Evolutionary conservation across 2,888 invertebrate species (phyloP), one percentile per base, ranked within the genome.

Genomic region (Priocnemis perturbator): DNA sequence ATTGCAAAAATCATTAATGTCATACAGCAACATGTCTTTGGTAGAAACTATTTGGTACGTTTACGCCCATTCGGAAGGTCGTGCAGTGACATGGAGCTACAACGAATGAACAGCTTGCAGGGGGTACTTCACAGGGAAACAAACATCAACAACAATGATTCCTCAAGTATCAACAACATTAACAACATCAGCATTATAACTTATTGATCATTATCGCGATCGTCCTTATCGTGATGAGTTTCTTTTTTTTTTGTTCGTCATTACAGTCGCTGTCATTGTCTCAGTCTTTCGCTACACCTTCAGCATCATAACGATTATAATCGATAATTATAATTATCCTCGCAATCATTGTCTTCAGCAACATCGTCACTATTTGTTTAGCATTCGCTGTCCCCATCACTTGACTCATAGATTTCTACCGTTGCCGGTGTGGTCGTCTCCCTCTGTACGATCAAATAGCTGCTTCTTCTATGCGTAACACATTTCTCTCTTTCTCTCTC

Each of bases 61-160:
- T 67, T 75, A 70, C 77, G 71, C 79, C 82, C 79, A 60, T 83
- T 83, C 78, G 82, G 81, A 84, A 83, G 74, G 67, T 81, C 78
- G 48, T 79, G 71, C 77, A 81, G 76, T 74, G 77, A 69, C 69
- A 75, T 72, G 77, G 71, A 79, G 64, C 69, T 82, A 84, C 75
- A 77, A 83, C 78, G 76, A 84, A 81, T 79, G 80, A 81, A 83
- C 73, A 83, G 78, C 69, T 83, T 81, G 79, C 77, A 63, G 66
- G 78, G 78, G 69, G 65, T 81, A 77, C 68, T 82, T 79, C 71
- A 80, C 76, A 76, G 83, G 82, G 79, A 84, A 86, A 85, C 83
- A 86, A 86, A 85, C 84, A 82, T 85, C 80, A 86, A 86, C 83
- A 85, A 84, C 83, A 83, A 82, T 83, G 83, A 85, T 85, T 81